A percentile compares a stretch with the other conserved stretches of the same genome.
Conservation (phyloP, 1,140 invertebrate species). For the Drosophila melanogaster region Release_6_plus_ISO1_MT NT_033777.3:29336001-29336500, state of each 20-base stretch:
- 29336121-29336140: slow-evolving; percentile 80
- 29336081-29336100: slow-evolving; percentile 42
- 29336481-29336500: slow-evolving; percentile 81
- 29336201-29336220: slow-evolving; percentile 56
- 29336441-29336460: slow-evolving; percentile 8
- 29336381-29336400: background rate
- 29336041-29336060: background rate
- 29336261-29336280: slow-evolving; percentile 70
- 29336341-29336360: slow-evolving; percentile 32
- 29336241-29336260: slow-evolving; percentile 66
- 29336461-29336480: slow-evolving; percentile 30
- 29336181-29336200: background rate
- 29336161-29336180: slow-evolving; percentile 83
- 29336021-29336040: no score
- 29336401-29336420: background rate
- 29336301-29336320: slow-evolving; percentile 76
- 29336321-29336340: slow-evolving; percentile 67
- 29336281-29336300: slow-evolving; percentile 74
- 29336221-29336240: slow-evolving; percentile 32
- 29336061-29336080: background rate
- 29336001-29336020: slow-evolving; percentile 76
- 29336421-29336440: slow-evolving; percentile 3
- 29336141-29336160: slow-evolving; percentile 84
- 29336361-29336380: slow-evolving; percentile 17
- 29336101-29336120: slow-evolving; percentile 84